phyloP scores from a whole-genome alignment of 2,888 invertebrate genomes.

The Tyria jacobaeae region DNA sequence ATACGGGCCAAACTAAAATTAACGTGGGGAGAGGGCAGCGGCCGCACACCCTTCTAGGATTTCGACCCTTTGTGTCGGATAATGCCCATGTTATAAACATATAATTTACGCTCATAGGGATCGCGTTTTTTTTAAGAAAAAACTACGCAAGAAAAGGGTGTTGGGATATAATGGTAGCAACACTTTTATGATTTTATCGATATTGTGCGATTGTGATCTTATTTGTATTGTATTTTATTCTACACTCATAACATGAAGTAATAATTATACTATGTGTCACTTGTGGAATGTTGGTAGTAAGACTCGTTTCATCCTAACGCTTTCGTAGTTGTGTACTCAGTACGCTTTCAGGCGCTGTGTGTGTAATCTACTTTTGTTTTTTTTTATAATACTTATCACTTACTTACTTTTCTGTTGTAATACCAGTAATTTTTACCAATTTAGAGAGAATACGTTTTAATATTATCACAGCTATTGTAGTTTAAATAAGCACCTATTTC shows the following conservation, averaged over 20 bases:
- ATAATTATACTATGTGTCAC: not conserved
- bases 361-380: not conserved
- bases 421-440: no score
- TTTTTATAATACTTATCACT: no score
- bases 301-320: not conserved
- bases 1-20: conserved; percentile 70
- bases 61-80: conserved; percentile 48
- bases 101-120: conserved; percentile 45
- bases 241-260: not conserved
- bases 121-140: conserved; percentile 26
- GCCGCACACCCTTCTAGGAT: conserved; percentile 32
- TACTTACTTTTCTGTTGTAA: no score
- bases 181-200: conserved; percentile 37
- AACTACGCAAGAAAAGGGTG: conserved; percentile 37
- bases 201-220: conserved; percentile 34
- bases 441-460: no score
- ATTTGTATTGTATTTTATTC: conserved; percentile 5
- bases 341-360: not conserved
- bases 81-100: conserved; percentile 54
- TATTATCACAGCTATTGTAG: no score
- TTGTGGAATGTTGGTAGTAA: not conserved
- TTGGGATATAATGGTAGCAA: conserved; percentile 30
- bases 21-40: conserved; percentile 40
- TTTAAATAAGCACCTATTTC: no score
- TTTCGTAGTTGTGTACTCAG: not conserved